Evolutionary conservation across 2,888 invertebrate genomes (phyloP).

Genomic region (Tenthredo livida): DNA sequence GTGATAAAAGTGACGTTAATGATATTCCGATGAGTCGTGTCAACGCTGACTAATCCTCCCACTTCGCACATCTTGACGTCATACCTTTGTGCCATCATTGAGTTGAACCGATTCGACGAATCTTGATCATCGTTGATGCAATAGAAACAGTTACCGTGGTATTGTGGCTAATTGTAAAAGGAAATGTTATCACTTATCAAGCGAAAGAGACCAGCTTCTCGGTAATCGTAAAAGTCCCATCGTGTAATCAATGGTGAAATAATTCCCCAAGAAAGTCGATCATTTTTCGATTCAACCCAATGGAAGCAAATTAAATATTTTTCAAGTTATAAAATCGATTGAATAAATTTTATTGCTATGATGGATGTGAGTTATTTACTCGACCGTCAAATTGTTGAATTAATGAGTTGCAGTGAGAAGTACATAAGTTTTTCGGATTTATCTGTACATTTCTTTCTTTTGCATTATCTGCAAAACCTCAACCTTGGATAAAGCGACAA

Average conservation of each 20-base stretch:
- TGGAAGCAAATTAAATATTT: background rate
- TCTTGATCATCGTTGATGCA: background rate
- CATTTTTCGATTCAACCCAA: background rate
- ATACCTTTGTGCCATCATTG: background rate
- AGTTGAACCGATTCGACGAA: background rate
- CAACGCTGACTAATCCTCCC: background rate
- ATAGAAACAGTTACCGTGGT: background rate
- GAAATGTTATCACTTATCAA: background rate
- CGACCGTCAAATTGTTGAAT: no score
- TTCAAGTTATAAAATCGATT: background rate
- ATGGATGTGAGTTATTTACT: no score
- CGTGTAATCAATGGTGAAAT: background rate
- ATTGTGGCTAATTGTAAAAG: background rate
- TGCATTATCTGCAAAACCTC: background rate
- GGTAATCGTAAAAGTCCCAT: background rate
- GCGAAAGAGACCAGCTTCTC: background rate
- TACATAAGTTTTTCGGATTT: no score
- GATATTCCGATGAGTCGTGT: background rate
- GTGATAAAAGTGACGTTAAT: background rate
- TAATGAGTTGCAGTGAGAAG: no score
- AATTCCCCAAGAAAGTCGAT: background rate
- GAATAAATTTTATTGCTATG: background rate
- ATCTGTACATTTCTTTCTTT: background rate
- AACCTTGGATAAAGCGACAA: background rate
- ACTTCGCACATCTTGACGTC: background rate